Percentiles rank a stretch among this genome's conserved stretches.
Evolutionary conservation across 2,888 invertebrate genomes (phyloP).

Genomic region (Eustalomyia histrio): DNA sequence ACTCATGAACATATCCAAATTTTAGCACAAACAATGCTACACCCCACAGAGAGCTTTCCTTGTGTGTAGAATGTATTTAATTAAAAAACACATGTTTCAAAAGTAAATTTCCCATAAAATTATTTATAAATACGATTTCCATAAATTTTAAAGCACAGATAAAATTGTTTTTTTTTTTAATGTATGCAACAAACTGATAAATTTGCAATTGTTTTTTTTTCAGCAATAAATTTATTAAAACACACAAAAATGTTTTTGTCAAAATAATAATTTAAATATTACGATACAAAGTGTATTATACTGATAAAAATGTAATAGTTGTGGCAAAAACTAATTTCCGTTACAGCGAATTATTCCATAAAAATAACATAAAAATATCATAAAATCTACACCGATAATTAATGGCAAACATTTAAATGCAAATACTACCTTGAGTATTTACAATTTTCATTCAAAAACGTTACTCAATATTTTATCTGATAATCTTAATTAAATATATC

Average conservation of each 20-base stretch:
- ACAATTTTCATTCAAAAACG: neutral
- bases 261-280: neutral
- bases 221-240: neutral
- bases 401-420: neutral
- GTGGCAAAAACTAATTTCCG: neutral
- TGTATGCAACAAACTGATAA: neutral
- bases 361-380: neutral
- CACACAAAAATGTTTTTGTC: neutral
- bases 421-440: neutral
- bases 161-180: neutral
- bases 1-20: too few relatives aligned
- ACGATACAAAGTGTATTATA: neutral
- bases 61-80: too few relatives aligned
- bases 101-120: neutral
- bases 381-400: neutral
- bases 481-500: constrained; percentile 38
- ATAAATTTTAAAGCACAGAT: neutral
- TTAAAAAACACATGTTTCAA: too few relatives aligned
- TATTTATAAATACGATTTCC: neutral
- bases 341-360: too few relatives aligned
- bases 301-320: neutral
- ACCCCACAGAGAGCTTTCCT: too few relatives aligned
- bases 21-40: too few relatives aligned
- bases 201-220: neutral
- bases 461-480: constrained; percentile 14